Evolutionary conservation across 2,797 vertebrate genomes (phyloP), one percentile per base, ranked within the genome.

Genomic region (Acipenser ruthenus): DNA sequence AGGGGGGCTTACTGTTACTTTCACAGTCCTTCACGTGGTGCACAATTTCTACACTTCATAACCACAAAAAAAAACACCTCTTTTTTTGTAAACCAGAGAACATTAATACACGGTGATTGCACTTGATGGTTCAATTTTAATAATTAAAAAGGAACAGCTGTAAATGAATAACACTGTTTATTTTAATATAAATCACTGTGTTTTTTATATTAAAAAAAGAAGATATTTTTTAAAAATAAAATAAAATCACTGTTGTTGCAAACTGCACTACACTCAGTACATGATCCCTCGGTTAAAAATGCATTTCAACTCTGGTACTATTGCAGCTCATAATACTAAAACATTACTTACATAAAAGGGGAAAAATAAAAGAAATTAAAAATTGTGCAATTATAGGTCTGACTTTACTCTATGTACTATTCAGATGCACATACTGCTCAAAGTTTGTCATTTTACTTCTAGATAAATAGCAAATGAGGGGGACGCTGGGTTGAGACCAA

Each of bases 101-200:
- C 37, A 37, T 37, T 37, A 37, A 37, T 37, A 37, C 37, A 37
- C 37, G 37, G 37, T 5, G 55, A n/a, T 48, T 7, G 50, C 51
- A 64, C 66, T 77, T 61, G n/a, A 68, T 68, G 66, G 70, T 76
- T 72, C 79, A 77, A 77, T 76, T 74, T 76, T 72, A 79, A 59
- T 61, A 60, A 61, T 37, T 61, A 49, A 37, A 37, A 60, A 63
- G 47, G 37, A 68, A 63, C 12, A 7, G 50, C 60, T 51, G 13
- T 63, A 53, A 84, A 85, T 83, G 79, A 80, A 82, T 79, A 89
- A 89, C 86, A 82, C 83, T 82, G 83, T 82, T 86, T 81, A 87
- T 88, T 91, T 89, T 74, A 62, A 62, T 89, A 89, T 84, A 90
- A 91, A 91, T 81, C 82, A 87, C 83, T 85, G 88, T 85, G 87